Evolutionary conservation across 2,888 invertebrate species (phyloP).

Genomic region (Nomada fucata): DNA sequence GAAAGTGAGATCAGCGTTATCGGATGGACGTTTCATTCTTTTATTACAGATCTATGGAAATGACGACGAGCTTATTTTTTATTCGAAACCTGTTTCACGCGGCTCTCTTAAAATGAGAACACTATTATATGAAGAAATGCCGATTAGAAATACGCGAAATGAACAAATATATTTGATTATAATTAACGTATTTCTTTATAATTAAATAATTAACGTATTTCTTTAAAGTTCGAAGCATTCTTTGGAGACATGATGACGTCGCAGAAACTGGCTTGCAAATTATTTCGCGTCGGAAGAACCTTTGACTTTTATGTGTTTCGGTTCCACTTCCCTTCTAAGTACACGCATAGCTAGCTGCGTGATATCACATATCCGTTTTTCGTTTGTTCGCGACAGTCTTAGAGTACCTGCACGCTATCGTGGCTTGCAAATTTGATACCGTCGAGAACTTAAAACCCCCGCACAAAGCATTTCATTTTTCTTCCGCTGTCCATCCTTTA

Average conservation of each 20-base stretch:
- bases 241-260: background rate
- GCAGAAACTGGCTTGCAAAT: background rate
- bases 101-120: too few relatives aligned
- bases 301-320: background rate
- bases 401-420: background rate
- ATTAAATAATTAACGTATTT: background rate
- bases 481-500: background rate
- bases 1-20: too few relatives aligned
- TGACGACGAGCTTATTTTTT: too few relatives aligned
- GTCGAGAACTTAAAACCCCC: slow-evolving; percentile 20
- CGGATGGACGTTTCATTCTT: too few relatives aligned
- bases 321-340: background rate
- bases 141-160: too few relatives aligned
- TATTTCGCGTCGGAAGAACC: background rate
- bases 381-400: background rate
- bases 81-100: too few relatives aligned
- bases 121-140: too few relatives aligned
- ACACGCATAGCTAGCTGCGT: background rate
- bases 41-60: too few relatives aligned
- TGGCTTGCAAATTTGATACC: slow-evolving; percentile 27
- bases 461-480: slow-evolving; percentile 4
- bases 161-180: background rate
- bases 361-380: background rate
- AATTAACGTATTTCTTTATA: background rate
- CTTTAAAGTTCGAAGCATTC: background rate